phyloP scores from a whole-genome alignment of 2,113 vertebrate species.

The Eretmochelys imbricata region DNA sequence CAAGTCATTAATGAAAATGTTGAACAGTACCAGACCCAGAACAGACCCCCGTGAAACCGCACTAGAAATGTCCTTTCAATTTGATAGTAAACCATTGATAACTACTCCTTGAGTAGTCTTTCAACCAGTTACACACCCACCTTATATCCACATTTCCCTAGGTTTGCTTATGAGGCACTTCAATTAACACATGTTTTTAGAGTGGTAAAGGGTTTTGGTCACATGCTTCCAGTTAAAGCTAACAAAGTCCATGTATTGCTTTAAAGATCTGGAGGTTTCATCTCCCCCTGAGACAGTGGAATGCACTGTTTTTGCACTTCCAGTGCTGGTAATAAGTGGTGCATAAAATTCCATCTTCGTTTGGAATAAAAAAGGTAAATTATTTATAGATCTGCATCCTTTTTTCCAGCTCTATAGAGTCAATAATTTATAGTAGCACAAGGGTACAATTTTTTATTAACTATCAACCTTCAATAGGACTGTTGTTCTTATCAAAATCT shows the following conservation, averaged over 20 bases:
- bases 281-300: not conserved
- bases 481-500: fast-evolving
- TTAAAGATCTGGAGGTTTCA: not conserved
- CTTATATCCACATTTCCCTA: not conserved
- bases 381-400: conserved; percentile 56
- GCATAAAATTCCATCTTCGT: conserved; percentile 69
- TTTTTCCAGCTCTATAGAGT: conserved; percentile 42
- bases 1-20: not conserved
- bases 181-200: not conserved
- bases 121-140: not conserved
- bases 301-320: conserved; percentile 47
- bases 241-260: not conserved
- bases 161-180: not conserved
- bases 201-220: not conserved
- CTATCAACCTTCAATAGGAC: conserved; percentile 47
- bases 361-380: conserved; percentile 55
- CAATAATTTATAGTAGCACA: conserved; percentile 69
- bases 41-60: not conserved
- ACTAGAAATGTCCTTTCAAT: not conserved
- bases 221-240: not conserved
- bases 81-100: not conserved
- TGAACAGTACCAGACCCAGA: not conserved
- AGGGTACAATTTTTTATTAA: conserved; percentile 34
- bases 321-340: conserved; percentile 53
- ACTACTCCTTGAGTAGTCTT: not conserved